Evolutionary conservation across 2,113 vertebrate genomes (phyloP), one percentile per base, ranked within the genome.

Genomic region (Zapornia atra): DNA sequence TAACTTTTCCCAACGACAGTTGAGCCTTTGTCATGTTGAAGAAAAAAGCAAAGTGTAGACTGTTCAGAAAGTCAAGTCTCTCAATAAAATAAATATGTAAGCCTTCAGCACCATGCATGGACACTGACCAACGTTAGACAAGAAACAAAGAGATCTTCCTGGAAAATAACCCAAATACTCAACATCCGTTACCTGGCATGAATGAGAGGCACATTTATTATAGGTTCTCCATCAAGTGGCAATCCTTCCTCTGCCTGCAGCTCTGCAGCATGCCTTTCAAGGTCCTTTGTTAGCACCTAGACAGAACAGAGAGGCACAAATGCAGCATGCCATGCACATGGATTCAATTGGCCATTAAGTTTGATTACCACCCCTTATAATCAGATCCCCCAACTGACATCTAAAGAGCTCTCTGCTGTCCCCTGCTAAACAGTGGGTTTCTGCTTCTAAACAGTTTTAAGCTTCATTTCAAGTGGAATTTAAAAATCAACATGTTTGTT

Each of bases 241-340:
- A 99, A 95, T 31, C 99, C 99, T 56, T 99, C 99, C 82, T 98
- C 98, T 40, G 96, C 98, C 92, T 99, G 98, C 75, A 99, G 97
- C 96, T 99, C 98, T 46, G 98, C 98, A 64, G 98, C 99, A 44
- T 99, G 98, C 66, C 97, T 98, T 97, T 99, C 99, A 18, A 99
- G 98, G 97, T 99, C 99, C 91, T 98, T 97, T 17, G 99, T 99
- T 94, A 99, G 96, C 59, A 99, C 99, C 99, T 99, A 82, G 33
- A 28, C 20, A 92, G 61, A 26, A 78, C 8, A 95, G 53, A 83
- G 51, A 65, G 11, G 15, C n/a, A 71, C 28, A n/a, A 42, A 65
- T 4, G 10, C 14, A 70, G 10, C 2, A 8, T 17, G 24, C 31
- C 13, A 28, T 6, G 12, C 44, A 34, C 10, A 7, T 5, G 8